Evolutionary conservation across 2,797 vertebrate species (phyloP), one percentile per base, ranked within the genome.

Genomic region (Dallia pectoralis): DNA sequence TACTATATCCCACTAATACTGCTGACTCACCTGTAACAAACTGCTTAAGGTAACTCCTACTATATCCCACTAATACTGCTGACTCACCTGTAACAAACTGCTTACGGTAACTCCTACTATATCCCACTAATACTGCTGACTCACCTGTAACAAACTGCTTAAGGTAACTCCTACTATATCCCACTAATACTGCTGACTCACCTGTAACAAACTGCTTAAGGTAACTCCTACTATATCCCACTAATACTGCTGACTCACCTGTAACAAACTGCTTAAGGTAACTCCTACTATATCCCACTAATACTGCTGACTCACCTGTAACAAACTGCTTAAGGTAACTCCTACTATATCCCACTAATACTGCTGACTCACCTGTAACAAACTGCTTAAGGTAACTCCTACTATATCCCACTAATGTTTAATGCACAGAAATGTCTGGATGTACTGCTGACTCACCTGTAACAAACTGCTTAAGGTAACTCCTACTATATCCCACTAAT

Each of bases 191-290:
- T 8, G 1, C 40, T 36, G 33, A 36, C 96, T 98, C 80, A 99
- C 97, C 4, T 95, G 97, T 86, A 99, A 99, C 92, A 99, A 99
- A 77, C 92, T 99, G 22, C 96, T 99, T 67, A 99, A 99, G 96
- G 98, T 99, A 91, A 72, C 15, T 25, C 4, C 1, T 1, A 15
- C 19, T 27, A 56, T 0, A 66, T 44, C 67, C 3, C 12, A 4
- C 40, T 44, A 44, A 8, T 44, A 44, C 40, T 8, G 1, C 40
- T 36, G 33, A 36, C 96, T 98, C 80, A 99, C 97, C 4, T 95
- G 97, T 86, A 99, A 99, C 92, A 99, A 99, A 77, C 92, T 99
- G 22, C 96, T 99, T 67, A 99, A 99, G 96, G 98, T 99, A 91
- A 72, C 15, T 25, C 4, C 1, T 1, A 15, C 19, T 27, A 56